These are phyloP conservation scores for Lobophora halterata DNA, from an alignment of 2,888 invertebrate species.

Conservation along the genomic window DNA sequence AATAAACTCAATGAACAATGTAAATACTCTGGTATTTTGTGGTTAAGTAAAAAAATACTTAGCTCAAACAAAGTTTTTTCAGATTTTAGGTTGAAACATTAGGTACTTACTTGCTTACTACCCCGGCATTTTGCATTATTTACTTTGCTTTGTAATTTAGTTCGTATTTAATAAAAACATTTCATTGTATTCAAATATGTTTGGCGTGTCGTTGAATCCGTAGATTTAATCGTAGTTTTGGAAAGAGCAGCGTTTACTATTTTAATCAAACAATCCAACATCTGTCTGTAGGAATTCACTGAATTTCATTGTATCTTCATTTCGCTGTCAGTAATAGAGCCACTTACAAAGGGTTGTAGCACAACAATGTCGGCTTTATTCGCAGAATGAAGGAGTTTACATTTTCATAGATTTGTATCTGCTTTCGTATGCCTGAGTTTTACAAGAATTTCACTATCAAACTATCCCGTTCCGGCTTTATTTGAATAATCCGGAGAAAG, in stretches of 20 bases:
- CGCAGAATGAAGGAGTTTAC: constrained; percentile 16
- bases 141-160: no score
- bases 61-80: no score
- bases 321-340: constrained; percentile 10
- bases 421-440: constrained; percentile 19
- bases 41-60: constrained; percentile 19
- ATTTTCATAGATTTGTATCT: constrained; percentile 25
- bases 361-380: constrained; percentile 17
- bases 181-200: no score
- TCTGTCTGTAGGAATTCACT: not conserved
- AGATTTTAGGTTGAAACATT: no score
- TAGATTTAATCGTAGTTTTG: no score
- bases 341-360: constrained; percentile 9
- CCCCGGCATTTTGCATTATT: no score
- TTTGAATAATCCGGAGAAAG: constrained; percentile 25
- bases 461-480: constrained; percentile 19
- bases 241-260: not conserved
- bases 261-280: constrained; percentile 1
- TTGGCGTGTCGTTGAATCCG: no score
- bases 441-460: constrained; percentile 23
- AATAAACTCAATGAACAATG: constrained; percentile 29
- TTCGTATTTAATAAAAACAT: no score
- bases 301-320: constrained; percentile 2
- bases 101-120: no score
- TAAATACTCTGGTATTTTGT: constrained; percentile 22